A percentile compares a stretch with the other conserved stretches of the same genome.
Evolutionary conservation across 1,140 invertebrate species (phyloP).

Genomic region (Gryllus bimaculatus): DNA sequence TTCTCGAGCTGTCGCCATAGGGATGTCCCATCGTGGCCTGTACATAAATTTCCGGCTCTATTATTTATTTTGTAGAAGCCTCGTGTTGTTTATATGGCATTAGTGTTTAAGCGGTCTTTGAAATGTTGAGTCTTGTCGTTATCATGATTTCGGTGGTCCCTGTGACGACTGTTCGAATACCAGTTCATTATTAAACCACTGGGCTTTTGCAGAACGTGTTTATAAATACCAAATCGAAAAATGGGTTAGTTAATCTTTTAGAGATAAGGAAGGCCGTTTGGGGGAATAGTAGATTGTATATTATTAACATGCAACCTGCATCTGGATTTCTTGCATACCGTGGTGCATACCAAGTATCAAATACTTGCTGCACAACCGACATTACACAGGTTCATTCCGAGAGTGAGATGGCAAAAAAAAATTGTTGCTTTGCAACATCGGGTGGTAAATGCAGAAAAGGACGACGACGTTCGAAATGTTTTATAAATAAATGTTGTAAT

Average conservation of each 20-base stretch:
- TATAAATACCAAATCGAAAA: constrained; percentile 6
- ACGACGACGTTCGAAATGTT: neutral
- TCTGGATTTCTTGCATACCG: constrained; percentile 1
- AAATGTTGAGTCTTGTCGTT: neutral
- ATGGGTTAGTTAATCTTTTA: neutral
- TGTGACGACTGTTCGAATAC: neutral
- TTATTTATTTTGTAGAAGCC: neutral
- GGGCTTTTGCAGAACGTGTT: neutral
- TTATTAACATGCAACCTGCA: neutral
- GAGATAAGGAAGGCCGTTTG: neutral
- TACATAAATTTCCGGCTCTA: neutral
- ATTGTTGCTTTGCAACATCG: neutral
- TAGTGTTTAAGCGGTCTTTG: neutral
- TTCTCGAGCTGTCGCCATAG: neutral
- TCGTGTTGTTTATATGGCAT: neutral
- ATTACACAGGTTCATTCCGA: constrained; percentile 1
- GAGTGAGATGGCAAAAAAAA: neutral
- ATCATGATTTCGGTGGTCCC: neutral
- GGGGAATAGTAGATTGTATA: neutral
- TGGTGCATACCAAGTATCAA: neutral
- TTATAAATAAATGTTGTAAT: constrained; percentile 3
- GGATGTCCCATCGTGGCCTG: neutral
- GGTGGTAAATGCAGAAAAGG: neutral
- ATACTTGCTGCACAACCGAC: neutral
- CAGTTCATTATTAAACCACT: constrained; percentile 5